These are phyloP conservation scores for Ovis canadensis DNA, from an alignment of 2,113 vertebrate species.

Conservation along the genomic window DNA sequence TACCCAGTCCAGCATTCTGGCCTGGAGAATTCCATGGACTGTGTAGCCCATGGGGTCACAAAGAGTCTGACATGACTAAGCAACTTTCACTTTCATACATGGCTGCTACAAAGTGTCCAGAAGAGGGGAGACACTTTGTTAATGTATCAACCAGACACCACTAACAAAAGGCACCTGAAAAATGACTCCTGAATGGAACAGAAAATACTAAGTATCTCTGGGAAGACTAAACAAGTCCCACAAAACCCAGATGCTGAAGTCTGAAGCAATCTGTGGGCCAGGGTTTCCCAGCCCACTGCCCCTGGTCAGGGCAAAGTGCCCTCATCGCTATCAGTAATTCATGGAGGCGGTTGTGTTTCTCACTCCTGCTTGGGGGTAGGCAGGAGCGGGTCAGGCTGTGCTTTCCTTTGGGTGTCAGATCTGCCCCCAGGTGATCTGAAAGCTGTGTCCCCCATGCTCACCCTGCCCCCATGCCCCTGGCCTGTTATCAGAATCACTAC, in stretches of 20 bases:
- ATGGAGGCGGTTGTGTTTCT: not conserved
- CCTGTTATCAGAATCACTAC: not conserved
- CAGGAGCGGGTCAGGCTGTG: not conserved
- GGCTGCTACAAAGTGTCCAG: not conserved
- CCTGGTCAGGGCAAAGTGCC: not conserved
- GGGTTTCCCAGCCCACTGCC: not conserved
- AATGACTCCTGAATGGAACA: not conserved
- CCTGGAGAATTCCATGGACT: not conserved
- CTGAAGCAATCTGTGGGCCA: not conserved
- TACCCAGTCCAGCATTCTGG: not conserved
- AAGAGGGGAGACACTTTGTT: not conserved
- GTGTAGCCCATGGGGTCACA: not conserved
- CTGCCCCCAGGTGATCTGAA: not conserved
- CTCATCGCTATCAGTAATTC: not conserved
- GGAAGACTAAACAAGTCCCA: not conserved
- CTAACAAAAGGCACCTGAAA: not conserved
- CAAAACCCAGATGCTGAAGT: not conserved
- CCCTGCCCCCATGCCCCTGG: not conserved
- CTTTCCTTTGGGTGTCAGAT: not conserved
- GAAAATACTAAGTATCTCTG: not conserved
- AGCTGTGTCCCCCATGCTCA: not conserved
- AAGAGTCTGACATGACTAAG: not conserved
- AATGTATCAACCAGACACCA: not conserved
- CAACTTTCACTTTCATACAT: not conserved
- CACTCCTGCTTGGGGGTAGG: not conserved